Evolutionary conservation across 2,888 invertebrate species (phyloP), one percentile per base, ranked within the genome.

Genomic region (Epinotia demarniana): DNA sequence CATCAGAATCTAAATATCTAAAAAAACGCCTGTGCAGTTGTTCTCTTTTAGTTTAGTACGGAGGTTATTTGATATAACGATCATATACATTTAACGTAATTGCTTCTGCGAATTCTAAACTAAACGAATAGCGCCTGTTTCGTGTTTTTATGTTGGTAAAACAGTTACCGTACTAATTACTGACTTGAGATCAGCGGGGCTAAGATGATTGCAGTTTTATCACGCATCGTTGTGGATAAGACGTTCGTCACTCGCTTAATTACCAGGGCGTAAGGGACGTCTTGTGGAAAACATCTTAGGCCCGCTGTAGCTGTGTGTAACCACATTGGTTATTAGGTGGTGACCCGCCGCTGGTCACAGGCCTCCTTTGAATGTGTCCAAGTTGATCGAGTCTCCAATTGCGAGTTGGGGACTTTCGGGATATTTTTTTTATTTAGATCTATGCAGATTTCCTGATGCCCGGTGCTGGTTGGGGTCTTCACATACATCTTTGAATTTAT

Each of bases 101-200:
- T 74, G 73, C 74, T 69, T 33, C 63, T n/a, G 74, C 74, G 74
- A 74, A 69, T 69, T 62, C 57, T 13, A 19, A 62, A 39, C 9
- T 39, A 39, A 62, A 13, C 0, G 18, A 39, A 5, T 11, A 11
- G 19, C 46, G 18, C 39, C n/a, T 13, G 19, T 4, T 61, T 49
- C 64, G 23, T 64, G 23, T 23, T 64, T 27, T 13, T 16, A 46
- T 23, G 39, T 12, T n/a, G 27, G 16, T 13, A 63, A 19, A 46
- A 23, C 18, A 46, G 23, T 43, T 63, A 43, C 13, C 46, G 12
- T 46, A 8, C 16, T 23, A 49, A n/a, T 9, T 16, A 27, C 6
- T 27, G 23, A 27, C 23, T 23, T 27, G 3, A 27, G 23, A 27
- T 27, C 23, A 27, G 23, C 23, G 23, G 23, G 23, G 23, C 23